Conservation (phyloP, 2,797 vertebrate species). For the Alcedo atthis region DNA sequence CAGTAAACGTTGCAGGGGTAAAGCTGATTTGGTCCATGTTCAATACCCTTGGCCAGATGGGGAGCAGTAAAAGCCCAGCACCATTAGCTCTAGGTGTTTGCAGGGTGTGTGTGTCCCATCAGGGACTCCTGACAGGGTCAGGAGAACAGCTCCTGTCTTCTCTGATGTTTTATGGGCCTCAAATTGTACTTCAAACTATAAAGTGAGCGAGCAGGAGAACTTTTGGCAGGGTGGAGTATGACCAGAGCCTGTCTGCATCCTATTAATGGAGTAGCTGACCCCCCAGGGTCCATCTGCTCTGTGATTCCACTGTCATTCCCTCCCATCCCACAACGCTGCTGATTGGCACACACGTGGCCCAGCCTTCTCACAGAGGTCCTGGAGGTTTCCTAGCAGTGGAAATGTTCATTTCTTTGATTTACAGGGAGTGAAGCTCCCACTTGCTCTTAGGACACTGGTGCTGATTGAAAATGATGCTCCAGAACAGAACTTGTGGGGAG, state of each 20-base stretch:
- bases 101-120: neutral
- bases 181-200: neutral
- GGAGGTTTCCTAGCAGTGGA: neutral
- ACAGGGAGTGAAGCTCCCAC: neutral
- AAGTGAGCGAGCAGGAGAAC: neutral
- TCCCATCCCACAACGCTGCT: neutral
- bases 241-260: conserved; percentile 35
- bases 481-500: neutral
- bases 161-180: conserved; percentile 54
- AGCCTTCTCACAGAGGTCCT: neutral
- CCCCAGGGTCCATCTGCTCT: conserved; percentile 12
- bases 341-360: neutral
- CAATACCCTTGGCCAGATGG: conserved; percentile 3
- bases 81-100: neutral
- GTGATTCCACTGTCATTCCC: neutral
- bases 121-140: conserved; percentile 14
- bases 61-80: neutral
- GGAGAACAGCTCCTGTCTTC: conserved; percentile 25
- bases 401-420: neutral
- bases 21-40: conserved; percentile 8
- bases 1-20: neutral
- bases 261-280: conserved; percentile 47
- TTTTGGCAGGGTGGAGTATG: conserved; percentile 36
- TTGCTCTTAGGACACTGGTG: neutral
- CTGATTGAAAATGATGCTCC: neutral